Base-by-base conservation (phyloP, 2,113 vertebrate species). In the Semnornis frantzii region DNA sequence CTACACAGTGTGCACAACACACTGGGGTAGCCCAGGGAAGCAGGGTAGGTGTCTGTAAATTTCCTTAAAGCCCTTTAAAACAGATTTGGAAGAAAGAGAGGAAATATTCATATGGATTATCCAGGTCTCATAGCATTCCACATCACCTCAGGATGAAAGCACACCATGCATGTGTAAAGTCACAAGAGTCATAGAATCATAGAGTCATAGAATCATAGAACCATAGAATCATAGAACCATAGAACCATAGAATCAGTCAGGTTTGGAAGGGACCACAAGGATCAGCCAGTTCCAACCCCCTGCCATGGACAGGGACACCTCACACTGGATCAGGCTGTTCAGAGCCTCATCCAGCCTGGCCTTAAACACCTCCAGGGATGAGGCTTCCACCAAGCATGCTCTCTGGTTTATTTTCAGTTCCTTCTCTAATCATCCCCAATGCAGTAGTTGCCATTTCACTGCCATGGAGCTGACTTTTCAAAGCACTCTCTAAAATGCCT, bases 1-100 rank as follows among this genome's bases (percentile, higher is more conserved):
- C n/a, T 42, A 18, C 21, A 21, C 17, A 13, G 0, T 0, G 0
- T n/a, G 23, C 1, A 1, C 34, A 54, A n/a, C 24, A 20, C 0
- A 0, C 46, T 63, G 80, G 0, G 1, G 27, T 21, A 78, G 65
- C 23, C 18, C 23, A 12, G 42, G 39, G 24, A 27, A 74, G 20
- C 6, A 16, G 39, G 11, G 21, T 5, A 24, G 31, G 27, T 25
- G 19, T 9, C 3, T 52, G 46, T 25, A 25, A 64, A 72, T 25
- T 71, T 33, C 7, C 57, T 64, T 71, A 6, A 88, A 74, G 23
- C 71, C 70, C 15, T 82, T 88, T 42, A 27, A 77, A 88, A 58
- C 3, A 27, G 10, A 4, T 78, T 71, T 74, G 65, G 33, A 77
- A 90, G 48, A 57, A 83, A 77, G 19, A 30, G 7, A 8, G 24